These are phyloP conservation scores for Heteractis magnifica DNA, from an alignment of 92 coral and sea anemone genomes.

Conservation along the genomic window DNA sequence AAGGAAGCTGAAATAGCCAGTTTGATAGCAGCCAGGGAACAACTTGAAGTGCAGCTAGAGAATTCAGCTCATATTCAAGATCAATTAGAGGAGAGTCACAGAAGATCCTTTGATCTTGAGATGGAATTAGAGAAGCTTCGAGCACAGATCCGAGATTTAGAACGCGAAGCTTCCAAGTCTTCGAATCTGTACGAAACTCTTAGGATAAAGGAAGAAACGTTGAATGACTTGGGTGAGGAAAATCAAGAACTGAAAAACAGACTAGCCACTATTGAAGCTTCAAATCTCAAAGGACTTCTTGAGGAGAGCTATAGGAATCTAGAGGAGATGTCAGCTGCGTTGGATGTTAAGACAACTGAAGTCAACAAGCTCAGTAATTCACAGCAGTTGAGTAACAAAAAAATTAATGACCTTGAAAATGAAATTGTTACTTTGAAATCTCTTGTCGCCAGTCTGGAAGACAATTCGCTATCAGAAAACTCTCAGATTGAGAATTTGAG, in stretches of 20 bases:
- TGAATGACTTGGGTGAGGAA: constrained; percentile 68
- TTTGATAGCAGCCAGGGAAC: constrained; percentile 62
- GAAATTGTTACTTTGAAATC: constrained; percentile 52
- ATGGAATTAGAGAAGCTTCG: constrained; percentile 61
- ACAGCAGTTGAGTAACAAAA: constrained; percentile 48
- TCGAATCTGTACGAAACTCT: constrained; percentile 68
- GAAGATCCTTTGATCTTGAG: constrained; percentile 66
- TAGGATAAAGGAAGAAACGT: constrained; percentile 65
- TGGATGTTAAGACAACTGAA: constrained; percentile 52
- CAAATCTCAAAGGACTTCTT: constrained; percentile 70
- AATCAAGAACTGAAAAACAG: constrained; percentile 71
- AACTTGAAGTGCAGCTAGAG: constrained; percentile 68
- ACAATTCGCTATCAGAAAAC: constrained; percentile 76
- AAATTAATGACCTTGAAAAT: constrained; percentile 49
- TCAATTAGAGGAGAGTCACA: constrained; percentile 70
- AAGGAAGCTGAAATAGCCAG: constrained; percentile 77
- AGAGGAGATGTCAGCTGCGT: constrained; percentile 58
- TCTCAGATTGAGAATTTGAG: constrained; percentile 77
- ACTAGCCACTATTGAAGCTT: constrained; percentile 59
- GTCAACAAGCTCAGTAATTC: constrained; percentile 46
- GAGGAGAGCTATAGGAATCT: constrained; percentile 78
- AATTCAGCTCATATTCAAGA: constrained; percentile 69
- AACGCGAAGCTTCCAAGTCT: constrained; percentile 66
- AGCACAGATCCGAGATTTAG: constrained; percentile 48
- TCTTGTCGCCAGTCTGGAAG: constrained; percentile 66